Evolutionary conservation across 2,113 vertebrate genomes (phyloP).

Genomic region (Ahaetulla prasina): DNA sequence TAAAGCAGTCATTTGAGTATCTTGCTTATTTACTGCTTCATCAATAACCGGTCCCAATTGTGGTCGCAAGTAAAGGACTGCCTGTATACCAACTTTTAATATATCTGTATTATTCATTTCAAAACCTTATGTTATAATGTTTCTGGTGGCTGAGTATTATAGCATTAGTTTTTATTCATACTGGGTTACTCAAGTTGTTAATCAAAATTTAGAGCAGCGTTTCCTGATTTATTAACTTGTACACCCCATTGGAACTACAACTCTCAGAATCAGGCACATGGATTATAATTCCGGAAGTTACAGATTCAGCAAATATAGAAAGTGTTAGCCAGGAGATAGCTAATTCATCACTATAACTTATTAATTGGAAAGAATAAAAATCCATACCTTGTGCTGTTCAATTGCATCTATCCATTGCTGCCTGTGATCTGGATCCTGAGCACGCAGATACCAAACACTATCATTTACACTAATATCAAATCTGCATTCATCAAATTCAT

Average conservation of each 20-base stretch:
- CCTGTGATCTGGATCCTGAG: slow-evolving; percentile 90
- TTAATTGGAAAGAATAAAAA: neutral
- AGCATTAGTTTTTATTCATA: neutral
- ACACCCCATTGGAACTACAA: neutral
- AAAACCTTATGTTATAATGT: neutral
- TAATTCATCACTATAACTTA: neutral
- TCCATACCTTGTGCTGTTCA: slow-evolving; percentile 91
- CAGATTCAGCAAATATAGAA: neutral
- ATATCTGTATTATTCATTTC: neutral
- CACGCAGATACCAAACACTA: slow-evolving; percentile 95
- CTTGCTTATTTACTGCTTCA: neutral
- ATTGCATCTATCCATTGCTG: slow-evolving; percentile 94
- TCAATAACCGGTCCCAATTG: neutral
- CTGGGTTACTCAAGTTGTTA: neutral
- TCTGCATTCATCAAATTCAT: slow-evolving; percentile 97
- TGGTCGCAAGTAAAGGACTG: neutral
- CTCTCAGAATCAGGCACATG: neutral
- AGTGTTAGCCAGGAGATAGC: neutral
- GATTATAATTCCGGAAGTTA: neutral
- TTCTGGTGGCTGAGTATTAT: neutral
- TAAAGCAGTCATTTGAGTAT: neutral
- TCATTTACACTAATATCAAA: slow-evolving; percentile 98
- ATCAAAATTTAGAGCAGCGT: neutral
- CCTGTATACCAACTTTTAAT: neutral
- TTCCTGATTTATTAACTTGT: neutral